Base-by-base conservation (phyloP, 1,140 invertebrate genomes). In the Theocolax elegans region DNA sequence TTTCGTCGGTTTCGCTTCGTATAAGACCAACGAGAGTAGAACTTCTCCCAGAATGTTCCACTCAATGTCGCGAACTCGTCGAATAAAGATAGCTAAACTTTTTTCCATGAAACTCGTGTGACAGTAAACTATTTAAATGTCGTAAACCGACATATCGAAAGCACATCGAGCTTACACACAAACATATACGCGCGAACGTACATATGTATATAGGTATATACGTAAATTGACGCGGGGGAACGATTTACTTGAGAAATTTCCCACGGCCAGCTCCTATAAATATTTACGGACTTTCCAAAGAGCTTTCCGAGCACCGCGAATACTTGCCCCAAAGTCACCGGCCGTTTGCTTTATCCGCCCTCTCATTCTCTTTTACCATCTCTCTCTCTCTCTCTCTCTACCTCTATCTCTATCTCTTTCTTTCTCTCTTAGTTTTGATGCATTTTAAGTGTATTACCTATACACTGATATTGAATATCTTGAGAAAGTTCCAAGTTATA, bases 221-320 rank as follows among this genome's bases (percentile, higher is more conserved):
- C 51, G 42, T 54, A 66, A 66, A 46, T 49, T 15, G 19, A 27
- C 65, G 56, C 54, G 6, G n/a, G 54, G 46, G 56, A 40, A 51
- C 31, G 44, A 68, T 68, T 44, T 42, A 51, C 66, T 60, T 51
- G 56, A 68, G 19, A 68, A 68, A 59, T 60, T 68, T 68, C 44
- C 44, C 46, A 60, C 51, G 56, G 44, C 54, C 38, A n/a, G 48
- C 38, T 38, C 46, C 46, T 58, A 69, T 73, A 69, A 73, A 73
- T 73, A 73, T 73, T 73, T 73, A 73, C 63, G 9, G 21, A 73
- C 62, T 69, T 65, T 69, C 44, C 62, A 62, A 69, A 69, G 67
- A 66, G 67, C 40, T 65, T 69, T 53, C 48, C 27, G 12, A 54
- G 64, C 46, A 17, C 17, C 44, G 40, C 51, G 51, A 49, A 51